Base-by-base conservation (phyloP, 37 sponge, comb jelly and placozoan species). In the Oopsacas minuta region DNA sequence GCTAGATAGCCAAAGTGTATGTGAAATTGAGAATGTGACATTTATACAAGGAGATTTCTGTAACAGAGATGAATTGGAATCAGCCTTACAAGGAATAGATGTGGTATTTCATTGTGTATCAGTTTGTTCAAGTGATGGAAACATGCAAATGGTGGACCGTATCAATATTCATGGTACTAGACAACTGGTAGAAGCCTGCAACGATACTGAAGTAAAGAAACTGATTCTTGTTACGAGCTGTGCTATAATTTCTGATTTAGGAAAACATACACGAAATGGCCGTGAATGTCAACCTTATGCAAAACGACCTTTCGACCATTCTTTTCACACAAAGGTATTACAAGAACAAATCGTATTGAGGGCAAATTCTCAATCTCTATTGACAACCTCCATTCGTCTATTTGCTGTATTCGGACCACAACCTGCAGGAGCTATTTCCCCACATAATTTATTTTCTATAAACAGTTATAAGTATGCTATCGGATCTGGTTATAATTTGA, bases 401-500 rank as follows among this genome's bases (percentile, higher is more conserved):
- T 61, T 61, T 34, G 75, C 75, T 5, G 75, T 61, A 32, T 61
- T 61, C 75, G 75, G 75, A 25, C 28, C 20, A 34, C 75, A 61
- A 61, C 75, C 75, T 25, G 7, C 75, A 3, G 28, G 7, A 5
- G 22, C 75, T 32, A 34, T 61, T n/a, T 12, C 28, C 1, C 75
- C 7, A 3, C 28, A 10, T 10, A 3, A 3, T n/a, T 3, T 3
- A 3, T 61, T n/a, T 3, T 3, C 30, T 25, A 25, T 25, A 5
- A 34, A 34, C 7, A 25, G 5, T 3, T 25, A 25, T 34, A 61
- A 61, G 75, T 61, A 61, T 34, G 75, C 3, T 3, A n/a, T 61
- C 30, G 75, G 75, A 32, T 61, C 75, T 84, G 93, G 95, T 8
- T 81, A 87, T 82, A 94, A 94, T 37, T 36, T 90, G 0, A 94